These are phyloP conservation scores for Takifugu flavidus DNA, from an alignment of 2,113 vertebrate genomes.

Conservation along the genomic window DNA sequence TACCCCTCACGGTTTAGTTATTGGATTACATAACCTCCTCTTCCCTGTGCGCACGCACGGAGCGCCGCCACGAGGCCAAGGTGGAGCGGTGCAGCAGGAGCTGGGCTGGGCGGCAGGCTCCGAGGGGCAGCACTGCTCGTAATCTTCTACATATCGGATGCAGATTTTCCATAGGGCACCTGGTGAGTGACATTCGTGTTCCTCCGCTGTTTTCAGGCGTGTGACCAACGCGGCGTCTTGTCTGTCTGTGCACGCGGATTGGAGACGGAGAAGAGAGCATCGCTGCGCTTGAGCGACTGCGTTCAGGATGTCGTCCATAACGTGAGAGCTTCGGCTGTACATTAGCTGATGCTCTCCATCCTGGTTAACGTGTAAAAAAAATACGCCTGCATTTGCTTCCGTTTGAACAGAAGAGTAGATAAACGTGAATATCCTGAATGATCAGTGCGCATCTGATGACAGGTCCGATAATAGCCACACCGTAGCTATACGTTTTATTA, in stretches of 20 bases:
- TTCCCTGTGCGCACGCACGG: not conserved
- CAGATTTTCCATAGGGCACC: slow-evolving; percentile 22
- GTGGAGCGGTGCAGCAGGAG: slow-evolving; percentile 13
- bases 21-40: slow-evolving; percentile 45
- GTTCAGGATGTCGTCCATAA: slow-evolving; percentile 36
- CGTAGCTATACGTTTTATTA: not conserved
- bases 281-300: slow-evolving; percentile 31
- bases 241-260: not conserved
- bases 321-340: slow-evolving; percentile 17
- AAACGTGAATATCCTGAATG: not conserved
- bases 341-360: slow-evolving; percentile 6
- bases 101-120: slow-evolving; percentile 60
- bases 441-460: not conserved
- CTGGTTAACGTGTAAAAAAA: not conserved
- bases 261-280: slow-evolving; percentile 33
- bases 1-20: slow-evolving; percentile 4
- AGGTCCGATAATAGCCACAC: not conserved
- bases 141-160: slow-evolving; percentile 47
- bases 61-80: slow-evolving; percentile 68
- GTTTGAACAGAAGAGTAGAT: not conserved
- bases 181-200: slow-evolving; percentile 46
- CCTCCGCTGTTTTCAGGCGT: not conserved
- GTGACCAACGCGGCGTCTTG: not conserved
- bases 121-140: slow-evolving; percentile 14
- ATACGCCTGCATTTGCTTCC: not conserved